These are phyloP conservation scores for Lasioglossum pauxillum DNA, from an alignment of 2,888 invertebrate genomes.

Conservation along the genomic window DNA sequence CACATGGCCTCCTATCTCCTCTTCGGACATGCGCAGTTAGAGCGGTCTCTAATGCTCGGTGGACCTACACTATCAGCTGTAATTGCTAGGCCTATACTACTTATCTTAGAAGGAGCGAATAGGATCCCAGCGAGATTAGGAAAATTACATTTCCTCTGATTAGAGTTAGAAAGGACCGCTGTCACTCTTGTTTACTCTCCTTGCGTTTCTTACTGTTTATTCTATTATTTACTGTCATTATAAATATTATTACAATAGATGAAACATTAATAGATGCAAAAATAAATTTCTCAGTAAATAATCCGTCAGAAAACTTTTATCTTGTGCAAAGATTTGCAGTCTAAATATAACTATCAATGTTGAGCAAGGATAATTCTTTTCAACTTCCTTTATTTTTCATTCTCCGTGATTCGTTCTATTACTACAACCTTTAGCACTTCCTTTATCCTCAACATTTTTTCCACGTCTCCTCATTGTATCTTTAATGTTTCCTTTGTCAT, in stretches of 20 bases:
- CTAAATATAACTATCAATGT: not conserved
- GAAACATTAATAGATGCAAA: not conserved
- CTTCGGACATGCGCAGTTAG: constrained; percentile 36
- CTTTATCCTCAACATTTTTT: constrained; percentile 2
- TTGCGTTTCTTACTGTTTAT: not conserved
- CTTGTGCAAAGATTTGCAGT: not conserved
- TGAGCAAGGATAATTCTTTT: not conserved
- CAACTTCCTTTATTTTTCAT: not conserved
- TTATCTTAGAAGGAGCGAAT: not conserved
- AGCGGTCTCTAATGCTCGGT: constrained; percentile 69
- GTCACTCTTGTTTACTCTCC: not conserved
- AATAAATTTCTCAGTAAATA: not conserved
- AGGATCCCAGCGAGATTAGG: not conserved
- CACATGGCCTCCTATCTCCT: not conserved
- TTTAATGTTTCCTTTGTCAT: not conserved
- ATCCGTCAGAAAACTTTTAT: not conserved
- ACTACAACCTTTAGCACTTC: not conserved
- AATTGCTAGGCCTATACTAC: constrained; percentile 4
- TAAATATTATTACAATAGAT: not conserved
- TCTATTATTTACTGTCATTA: not conserved
- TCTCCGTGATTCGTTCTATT: not conserved
- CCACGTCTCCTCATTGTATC: not conserved
- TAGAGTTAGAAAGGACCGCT: not conserved
- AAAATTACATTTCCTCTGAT: not conserved
- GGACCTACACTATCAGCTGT: constrained; percentile 68